Percentiles rank a stretch among this genome's conserved stretches.
Evolutionary conservation across 2,888 invertebrate genomes (phyloP).

Genomic region (Epiblema foenella): DNA sequence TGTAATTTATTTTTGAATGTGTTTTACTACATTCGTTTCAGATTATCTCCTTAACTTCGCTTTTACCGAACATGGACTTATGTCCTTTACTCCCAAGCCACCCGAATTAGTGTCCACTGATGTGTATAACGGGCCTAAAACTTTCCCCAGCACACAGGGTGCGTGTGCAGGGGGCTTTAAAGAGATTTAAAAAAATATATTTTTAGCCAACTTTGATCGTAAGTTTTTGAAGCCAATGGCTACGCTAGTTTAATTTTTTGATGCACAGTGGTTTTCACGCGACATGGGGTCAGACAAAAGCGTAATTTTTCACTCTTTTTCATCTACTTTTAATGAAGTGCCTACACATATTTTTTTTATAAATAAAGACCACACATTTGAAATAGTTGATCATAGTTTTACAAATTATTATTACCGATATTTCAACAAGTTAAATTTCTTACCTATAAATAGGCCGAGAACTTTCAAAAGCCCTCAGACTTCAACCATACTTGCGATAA

Average conservation of each 20-base stretch:
- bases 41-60: background rate
- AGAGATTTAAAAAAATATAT: conserved; percentile 65
- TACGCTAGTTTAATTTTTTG: conserved; percentile 29
- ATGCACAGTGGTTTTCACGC: conserved; percentile 34
- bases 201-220: conserved; percentile 44
- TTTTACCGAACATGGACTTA: conserved; percentile 54
- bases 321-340: background rate
- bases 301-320: background rate
- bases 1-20: background rate
- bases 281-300: background rate
- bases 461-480: conserved; percentile 17
- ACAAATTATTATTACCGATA: background rate
- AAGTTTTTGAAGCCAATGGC: conserved; percentile 38
- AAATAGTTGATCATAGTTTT: background rate
- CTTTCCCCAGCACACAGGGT: conserved; percentile 68
- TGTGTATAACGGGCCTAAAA: conserved; percentile 80
- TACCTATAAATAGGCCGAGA: background rate
- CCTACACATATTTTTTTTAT: background rate
- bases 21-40: background rate
- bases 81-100: conserved; percentile 60
- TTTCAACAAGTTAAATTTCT: conserved; percentile 6
- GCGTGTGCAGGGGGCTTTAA: conserved; percentile 64
- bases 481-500: conserved; percentile 23
- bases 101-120: conserved; percentile 76
- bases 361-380: background rate